Conservation (phyloP, 2,888 invertebrate genomes). For the Maniola hyperantus region DNA sequence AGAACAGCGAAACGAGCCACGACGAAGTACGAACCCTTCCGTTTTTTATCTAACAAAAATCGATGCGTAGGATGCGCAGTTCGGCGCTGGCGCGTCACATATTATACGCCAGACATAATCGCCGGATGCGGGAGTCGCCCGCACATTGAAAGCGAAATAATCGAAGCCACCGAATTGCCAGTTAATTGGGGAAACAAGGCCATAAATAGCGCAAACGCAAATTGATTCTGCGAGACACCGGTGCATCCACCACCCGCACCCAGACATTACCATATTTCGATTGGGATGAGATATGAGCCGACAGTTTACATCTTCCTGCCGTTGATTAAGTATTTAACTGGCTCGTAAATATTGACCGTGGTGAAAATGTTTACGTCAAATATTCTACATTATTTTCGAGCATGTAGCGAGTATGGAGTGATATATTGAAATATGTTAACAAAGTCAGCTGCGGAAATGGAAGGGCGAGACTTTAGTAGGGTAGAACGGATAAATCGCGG, state of each 20-base stretch:
- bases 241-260: slow-evolving; percentile 49
- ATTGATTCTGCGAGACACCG: slow-evolving; percentile 69
- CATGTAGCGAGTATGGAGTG: slow-evolving; percentile 42
- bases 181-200: slow-evolving; percentile 79
- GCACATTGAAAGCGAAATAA: slow-evolving; percentile 79
- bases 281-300: slow-evolving; percentile 70
- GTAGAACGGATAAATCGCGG: slow-evolving; percentile 58
- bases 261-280: slow-evolving; percentile 75
- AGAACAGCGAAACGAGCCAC: slow-evolving; percentile 40
- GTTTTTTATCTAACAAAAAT: slow-evolving; percentile 80
- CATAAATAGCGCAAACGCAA: slow-evolving; percentile 74
- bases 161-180: slow-evolving; percentile 81
- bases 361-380: slow-evolving; percentile 57
- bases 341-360: slow-evolving; percentile 61
- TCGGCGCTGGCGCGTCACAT: slow-evolving; percentile 76
- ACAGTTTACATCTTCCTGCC: slow-evolving; percentile 67
- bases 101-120: slow-evolving; percentile 77
- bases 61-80: slow-evolving; percentile 60
- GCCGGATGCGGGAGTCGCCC: slow-evolving; percentile 82
- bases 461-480: slow-evolving; percentile 26
- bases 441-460: slow-evolving; percentile 37
- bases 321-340: slow-evolving; percentile 66
- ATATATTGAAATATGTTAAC: slow-evolving; percentile 35
- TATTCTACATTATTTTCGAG: slow-evolving; percentile 55
- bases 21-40: slow-evolving; percentile 59